A percentile compares a stretch with the other conserved stretches of the same genome.
Evolutionary conservation across 2,797 vertebrate genomes (phyloP).

Genomic region (Kryptolebias ocellatus): DNA sequence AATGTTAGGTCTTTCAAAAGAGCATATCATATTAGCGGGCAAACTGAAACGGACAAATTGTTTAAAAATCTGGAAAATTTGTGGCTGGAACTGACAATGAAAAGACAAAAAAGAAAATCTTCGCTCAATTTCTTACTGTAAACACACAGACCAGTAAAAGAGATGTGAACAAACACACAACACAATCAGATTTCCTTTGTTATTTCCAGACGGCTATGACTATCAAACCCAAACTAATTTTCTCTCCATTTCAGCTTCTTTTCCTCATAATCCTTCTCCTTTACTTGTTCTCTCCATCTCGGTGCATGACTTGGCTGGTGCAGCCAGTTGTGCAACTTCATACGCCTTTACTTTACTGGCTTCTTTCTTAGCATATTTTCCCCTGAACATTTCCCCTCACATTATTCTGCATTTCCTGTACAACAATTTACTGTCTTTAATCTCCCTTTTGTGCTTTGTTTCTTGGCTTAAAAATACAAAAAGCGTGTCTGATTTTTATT

Average conservation of each 20-base stretch:
- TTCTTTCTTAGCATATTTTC: conserved; percentile 73
- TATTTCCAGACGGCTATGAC: conserved; percentile 51
- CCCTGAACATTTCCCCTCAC: conserved; percentile 71
- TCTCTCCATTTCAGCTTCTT: conserved; percentile 55
- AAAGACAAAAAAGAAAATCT: conserved; percentile 2
- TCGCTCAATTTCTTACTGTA: background rate
- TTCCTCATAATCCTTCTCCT: conserved; percentile 42
- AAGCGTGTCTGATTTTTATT: conserved; percentile 52
- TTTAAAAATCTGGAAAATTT: conserved; percentile 47
- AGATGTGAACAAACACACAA: conserved; percentile 24
- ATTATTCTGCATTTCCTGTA: conserved; percentile 78
- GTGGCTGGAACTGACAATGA: conserved; percentile 41
- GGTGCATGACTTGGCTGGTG: conserved; percentile 74
- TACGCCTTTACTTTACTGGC: conserved; percentile 81
- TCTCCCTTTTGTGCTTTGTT: conserved; percentile 53
- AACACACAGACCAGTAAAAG: background rate
- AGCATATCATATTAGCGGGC: conserved; percentile 48
- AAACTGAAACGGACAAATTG: conserved; percentile 49
- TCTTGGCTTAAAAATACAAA: conserved; percentile 64
- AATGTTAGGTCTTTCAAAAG: conserved; percentile 58
- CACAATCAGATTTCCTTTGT: conserved; percentile 44
- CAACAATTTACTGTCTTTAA: conserved; percentile 67
- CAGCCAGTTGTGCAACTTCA: conserved; percentile 79
- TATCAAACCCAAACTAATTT: conserved; percentile 42
- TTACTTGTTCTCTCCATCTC: conserved; percentile 64